Evolutionary conservation across 1,140 invertebrate genomes (phyloP).

Genomic region (Diorhabda carinulata): DNA sequence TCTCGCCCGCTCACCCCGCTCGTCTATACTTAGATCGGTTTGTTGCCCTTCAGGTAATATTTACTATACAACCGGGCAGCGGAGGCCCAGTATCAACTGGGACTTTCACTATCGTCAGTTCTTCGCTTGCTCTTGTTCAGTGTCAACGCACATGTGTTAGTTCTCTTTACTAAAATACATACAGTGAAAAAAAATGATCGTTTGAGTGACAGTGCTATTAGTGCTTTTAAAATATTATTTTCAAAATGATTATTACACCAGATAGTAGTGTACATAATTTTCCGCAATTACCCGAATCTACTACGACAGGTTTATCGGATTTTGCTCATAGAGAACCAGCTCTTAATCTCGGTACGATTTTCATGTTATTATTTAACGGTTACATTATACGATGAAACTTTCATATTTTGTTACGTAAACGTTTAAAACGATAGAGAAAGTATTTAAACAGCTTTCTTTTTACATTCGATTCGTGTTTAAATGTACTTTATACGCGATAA

Average conservation of each 20-base stretch:
- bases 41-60: conserved; percentile 48
- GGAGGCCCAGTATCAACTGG: conserved; percentile 43
- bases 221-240: conserved; percentile 5
- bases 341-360: conserved; percentile 44
- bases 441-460: too few relatives aligned
- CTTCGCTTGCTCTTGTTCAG: conserved; percentile 29
- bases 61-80: conserved; percentile 44
- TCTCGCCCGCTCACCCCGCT: conserved; percentile 28
- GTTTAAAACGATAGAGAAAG: too few relatives aligned
- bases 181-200: not conserved
- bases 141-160: conserved; percentile 21
- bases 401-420: not conserved
- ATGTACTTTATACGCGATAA: not conserved
- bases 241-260: conserved; percentile 44
- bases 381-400: not conserved
- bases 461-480: not conserved
- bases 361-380: not conserved
- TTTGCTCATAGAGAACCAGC: conserved; percentile 39
- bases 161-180: conserved; percentile 2
- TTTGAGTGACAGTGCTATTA: conserved; percentile 16
- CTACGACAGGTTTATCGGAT: conserved; percentile 26
- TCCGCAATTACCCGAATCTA: conserved; percentile 38
- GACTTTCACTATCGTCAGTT: conserved; percentile 48
- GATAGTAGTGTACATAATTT: conserved; percentile 41
- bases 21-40: conserved; percentile 33